These are phyloP conservation scores for Yoshiicerus persimilis DNA, from an alignment of 1,140 invertebrate species.

Conservation along the genomic window DNA sequence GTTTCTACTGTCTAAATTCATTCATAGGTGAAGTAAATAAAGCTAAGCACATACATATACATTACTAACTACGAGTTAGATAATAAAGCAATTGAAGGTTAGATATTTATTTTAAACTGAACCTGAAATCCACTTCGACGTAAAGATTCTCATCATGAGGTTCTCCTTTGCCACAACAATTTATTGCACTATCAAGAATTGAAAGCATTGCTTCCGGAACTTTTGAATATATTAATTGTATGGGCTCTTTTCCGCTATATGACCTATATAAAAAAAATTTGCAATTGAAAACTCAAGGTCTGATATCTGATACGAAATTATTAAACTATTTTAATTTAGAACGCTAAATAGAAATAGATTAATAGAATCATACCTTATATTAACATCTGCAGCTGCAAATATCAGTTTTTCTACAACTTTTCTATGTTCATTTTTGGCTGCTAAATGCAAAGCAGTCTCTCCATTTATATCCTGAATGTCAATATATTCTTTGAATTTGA, in stretches of 20 bases:
- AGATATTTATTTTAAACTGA: not conserved
- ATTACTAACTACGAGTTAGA: too few species aligned
- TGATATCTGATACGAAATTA: too few species aligned
- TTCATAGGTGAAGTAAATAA: too few species aligned
- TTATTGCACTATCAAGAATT: not conserved
- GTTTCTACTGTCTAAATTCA: too few species aligned
- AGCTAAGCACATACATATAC: too few species aligned
- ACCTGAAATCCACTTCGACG: not conserved
- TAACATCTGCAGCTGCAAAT: constrained; percentile 2
- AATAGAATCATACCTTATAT: not conserved
- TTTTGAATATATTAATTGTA: not conserved
- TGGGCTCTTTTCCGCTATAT: not conserved
- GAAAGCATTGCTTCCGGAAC: not conserved
- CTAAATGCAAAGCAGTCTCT: constrained; percentile 1
- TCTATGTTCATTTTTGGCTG: not conserved
- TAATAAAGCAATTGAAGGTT: not conserved
- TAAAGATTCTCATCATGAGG: not conserved
- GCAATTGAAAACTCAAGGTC: too few species aligned
- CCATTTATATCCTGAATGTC: not conserved
- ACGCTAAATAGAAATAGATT: not conserved
- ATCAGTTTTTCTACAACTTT: not conserved
- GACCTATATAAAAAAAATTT: not conserved
- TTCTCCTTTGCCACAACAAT: not conserved
- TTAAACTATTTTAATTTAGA: too few species aligned
- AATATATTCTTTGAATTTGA: not conserved